phyloP scores from a whole-genome alignment of 2,113 vertebrate genomes.

The Spermophilus dauricus region DNA sequence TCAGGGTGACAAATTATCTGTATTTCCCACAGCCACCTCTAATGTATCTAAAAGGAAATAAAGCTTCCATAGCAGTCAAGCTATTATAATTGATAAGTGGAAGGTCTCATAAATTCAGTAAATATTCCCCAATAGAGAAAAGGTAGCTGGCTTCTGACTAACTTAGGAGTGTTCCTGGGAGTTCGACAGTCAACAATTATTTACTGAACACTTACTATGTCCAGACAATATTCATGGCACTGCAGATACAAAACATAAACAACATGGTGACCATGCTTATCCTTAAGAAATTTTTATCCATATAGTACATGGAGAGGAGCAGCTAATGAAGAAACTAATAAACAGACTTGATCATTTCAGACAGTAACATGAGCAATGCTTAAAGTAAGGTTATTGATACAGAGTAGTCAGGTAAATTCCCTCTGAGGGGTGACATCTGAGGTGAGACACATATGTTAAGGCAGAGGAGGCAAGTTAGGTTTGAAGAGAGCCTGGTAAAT shows the following conservation, averaged over 20 bases:
- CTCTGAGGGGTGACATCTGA: not conserved
- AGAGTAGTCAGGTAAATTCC: not conserved
- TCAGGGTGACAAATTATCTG: conserved; percentile 28
- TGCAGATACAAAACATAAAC: not conserved
- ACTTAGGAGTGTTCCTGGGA: not conserved
- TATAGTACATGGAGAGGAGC: not conserved
- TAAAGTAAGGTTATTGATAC: not conserved
- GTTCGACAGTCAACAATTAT: not conserved
- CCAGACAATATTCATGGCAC: not conserved
- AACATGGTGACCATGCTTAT: not conserved
- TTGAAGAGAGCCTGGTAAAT: not conserved
- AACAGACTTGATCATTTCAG: not conserved
- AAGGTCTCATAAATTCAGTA: conserved; percentile 57
- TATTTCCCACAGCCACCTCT: not conserved
- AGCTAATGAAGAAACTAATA: not conserved
- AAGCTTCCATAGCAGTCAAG: not conserved
- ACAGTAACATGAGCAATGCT: not conserved
- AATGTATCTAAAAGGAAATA: conserved; percentile 38
- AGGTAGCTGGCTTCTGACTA: not conserved
- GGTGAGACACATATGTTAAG: not conserved
- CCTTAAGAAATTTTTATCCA: not conserved
- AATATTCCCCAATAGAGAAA: conserved; percentile 44
- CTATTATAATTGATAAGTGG: conserved; percentile 30
- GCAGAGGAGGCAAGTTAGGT: not conserved
- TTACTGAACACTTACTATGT: conserved; percentile 33